Percentiles rank a stretch among this genome's conserved stretches.
phyloP scores from a whole-genome alignment of 2,113 vertebrate genomes.

The Triplophysa siluroides region DNA sequence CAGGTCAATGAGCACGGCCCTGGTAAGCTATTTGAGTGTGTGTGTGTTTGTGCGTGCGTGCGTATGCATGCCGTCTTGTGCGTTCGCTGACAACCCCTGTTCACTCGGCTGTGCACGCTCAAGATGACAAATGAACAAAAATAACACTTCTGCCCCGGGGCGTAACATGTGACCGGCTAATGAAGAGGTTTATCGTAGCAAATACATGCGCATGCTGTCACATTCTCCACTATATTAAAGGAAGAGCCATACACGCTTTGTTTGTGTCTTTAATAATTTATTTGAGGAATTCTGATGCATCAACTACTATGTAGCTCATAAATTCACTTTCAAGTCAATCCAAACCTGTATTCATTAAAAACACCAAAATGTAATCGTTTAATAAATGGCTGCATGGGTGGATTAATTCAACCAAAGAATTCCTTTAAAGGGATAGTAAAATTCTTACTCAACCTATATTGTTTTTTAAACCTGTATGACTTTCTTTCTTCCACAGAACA shows the following conservation, averaged over 20 bases:
- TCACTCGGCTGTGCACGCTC: conserved; percentile 42
- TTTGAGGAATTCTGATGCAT: conserved; percentile 10
- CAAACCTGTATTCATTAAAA: too few relatives aligned
- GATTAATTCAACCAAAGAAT: too few relatives aligned
- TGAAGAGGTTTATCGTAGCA: conserved; percentile 48
- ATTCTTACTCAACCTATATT: too few relatives aligned
- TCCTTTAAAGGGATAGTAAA: too few relatives aligned
- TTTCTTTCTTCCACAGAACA: too few relatives aligned
- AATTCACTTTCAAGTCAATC: too few relatives aligned
- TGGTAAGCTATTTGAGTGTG: conserved; percentile 27
- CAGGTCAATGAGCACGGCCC: conserved; percentile 44
- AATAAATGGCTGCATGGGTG: too few relatives aligned
- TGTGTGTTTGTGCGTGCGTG: conserved; percentile 9
- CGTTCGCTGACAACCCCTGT: conserved; percentile 35
- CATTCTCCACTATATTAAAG: conserved; percentile 19
- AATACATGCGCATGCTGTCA: conserved; percentile 38
- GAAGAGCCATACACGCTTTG: neutral
- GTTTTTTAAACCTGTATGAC: too few relatives aligned
- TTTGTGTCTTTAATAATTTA: neutral
- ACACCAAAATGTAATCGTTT: too few relatives aligned
- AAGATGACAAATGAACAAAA: conserved; percentile 60
- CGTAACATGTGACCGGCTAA: conserved; percentile 41
- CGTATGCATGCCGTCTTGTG: conserved; percentile 33
- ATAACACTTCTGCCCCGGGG: conserved; percentile 46
- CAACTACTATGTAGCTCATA: neutral